Evolutionary conservation across 35 echinoderm and acorn worm genomes (phyloP), one percentile per base, ranked within the genome.

Genomic region (Strongylocentrotus purpuratus): DNA sequence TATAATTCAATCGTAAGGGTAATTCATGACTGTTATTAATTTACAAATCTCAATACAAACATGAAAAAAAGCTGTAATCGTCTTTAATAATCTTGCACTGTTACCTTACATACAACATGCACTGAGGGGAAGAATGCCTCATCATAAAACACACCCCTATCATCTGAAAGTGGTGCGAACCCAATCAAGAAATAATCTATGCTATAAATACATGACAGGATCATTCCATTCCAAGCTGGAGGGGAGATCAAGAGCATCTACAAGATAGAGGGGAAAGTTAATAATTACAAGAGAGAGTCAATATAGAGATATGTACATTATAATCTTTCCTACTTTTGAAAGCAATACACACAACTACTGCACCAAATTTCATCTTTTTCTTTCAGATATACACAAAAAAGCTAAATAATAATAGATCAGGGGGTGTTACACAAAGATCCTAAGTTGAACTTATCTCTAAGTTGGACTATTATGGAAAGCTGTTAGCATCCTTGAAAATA

Each of bases 221-320:
- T 8, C 65, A 28, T 78, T 78, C 65, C 65, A 78, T 78, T 78
- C 65, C 65, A 78, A n/a, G 65, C 65, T 5, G 65, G 65, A 78
- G 65, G 65, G 65, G n/a, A 78, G 65, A 78, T 78, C 65, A 78
- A 78, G 65, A 78, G 65, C 65, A 31, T 78, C 65, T 78, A 78
- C 65, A 78, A 78, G 50, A 55, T 10, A 55, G 65, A 78, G 65
- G 65, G 20, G 20, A 78, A n/a, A n/a, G 65, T 78, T n/a, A 78
- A 78, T 78, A 78, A 78, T 71, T 78, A 78, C 65, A 78, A 78
- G 65, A 78, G 65, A 59, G 11, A 78, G 18, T n/a, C 65, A 5
- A 78, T 78, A 78, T 78, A 71, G 28, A 28, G 65, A 78, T 78
- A 78, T 78, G 28, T 78, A 78, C 65, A 78, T 71, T 59, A 78